A percentile compares a stretch with the other conserved stretches of the same genome.
These are phyloP conservation scores for Cyclopterus lumpus DNA, from an alignment of 2,797 vertebrate species.

Conservation along the genomic window DNA sequence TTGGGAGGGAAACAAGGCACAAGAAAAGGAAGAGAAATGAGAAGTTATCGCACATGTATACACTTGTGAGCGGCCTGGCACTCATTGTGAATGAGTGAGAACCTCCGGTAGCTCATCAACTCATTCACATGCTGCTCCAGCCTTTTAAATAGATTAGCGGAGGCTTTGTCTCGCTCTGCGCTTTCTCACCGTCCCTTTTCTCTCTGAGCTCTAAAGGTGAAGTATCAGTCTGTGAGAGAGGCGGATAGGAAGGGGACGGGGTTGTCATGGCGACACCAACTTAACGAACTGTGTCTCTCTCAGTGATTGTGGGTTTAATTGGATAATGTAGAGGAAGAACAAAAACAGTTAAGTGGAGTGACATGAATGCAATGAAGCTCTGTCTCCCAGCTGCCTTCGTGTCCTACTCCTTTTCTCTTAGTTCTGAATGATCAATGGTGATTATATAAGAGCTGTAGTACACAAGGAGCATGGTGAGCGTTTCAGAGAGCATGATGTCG, in stretches of 20 bases:
- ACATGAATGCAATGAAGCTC: constrained; percentile 30
- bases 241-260: neutral
- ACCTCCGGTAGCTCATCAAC: constrained; percentile 29
- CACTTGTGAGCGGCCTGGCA: neutral
- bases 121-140: constrained; percentile 25
- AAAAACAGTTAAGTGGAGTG: constrained; percentile 29
- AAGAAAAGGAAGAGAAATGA: constrained; percentile 8
- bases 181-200: constrained; percentile 25
- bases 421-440: constrained; percentile 62
- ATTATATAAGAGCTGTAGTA: constrained; percentile 47
- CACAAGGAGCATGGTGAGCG: constrained; percentile 23
- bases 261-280: constrained; percentile 59
- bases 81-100: constrained; percentile 31
- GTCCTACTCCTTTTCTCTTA: constrained; percentile 8
- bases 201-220: constrained; percentile 4
- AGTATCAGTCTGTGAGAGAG: constrained; percentile 30
- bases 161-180: constrained; percentile 29
- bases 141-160: constrained; percentile 44
- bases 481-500: constrained; percentile 13
- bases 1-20: neutral
- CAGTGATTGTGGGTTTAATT: constrained; percentile 47
- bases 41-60: constrained; percentile 9
- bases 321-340: constrained; percentile 37
- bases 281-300: constrained; percentile 43
- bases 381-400: neutral